phyloP scores from a whole-genome alignment of 2,888 invertebrate genomes.

The Rhingia rostrata region DNA sequence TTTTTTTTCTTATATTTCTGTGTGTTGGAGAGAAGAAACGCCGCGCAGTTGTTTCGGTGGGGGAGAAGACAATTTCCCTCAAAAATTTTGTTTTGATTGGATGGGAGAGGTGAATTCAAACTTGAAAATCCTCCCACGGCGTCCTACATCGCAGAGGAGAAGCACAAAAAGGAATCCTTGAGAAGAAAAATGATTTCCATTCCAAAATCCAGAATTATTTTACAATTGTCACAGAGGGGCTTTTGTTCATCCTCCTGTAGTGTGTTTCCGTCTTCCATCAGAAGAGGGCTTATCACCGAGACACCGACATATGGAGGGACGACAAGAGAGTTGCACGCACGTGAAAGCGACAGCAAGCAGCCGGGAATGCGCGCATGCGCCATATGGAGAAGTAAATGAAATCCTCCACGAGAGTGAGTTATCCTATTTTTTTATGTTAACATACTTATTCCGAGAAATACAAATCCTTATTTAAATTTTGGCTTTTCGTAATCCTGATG shows the following conservation, averaged over 20 bases:
- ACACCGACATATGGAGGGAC: constrained; percentile 21
- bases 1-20: neutral
- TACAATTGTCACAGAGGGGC: constrained; percentile 21
- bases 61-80: constrained; percentile 11
- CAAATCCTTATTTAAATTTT: constrained; percentile 53
- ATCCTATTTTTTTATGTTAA: constrained; percentile 52
- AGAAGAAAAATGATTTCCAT: constrained; percentile 59
- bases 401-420: constrained; percentile 52
- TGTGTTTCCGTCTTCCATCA: constrained; percentile 23
- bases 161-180: constrained; percentile 45
- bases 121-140: constrained; percentile 70
- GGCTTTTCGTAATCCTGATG: constrained; percentile 61
- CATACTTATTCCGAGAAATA: constrained; percentile 36
- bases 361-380: constrained; percentile 8
- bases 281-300: constrained; percentile 52
- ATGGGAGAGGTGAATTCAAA: constrained; percentile 10
- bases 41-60: neutral
- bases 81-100: constrained; percentile 8
- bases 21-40: neutral
- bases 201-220: constrained; percentile 61
- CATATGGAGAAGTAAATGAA: constrained; percentile 50
- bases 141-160: constrained; percentile 64
- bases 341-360: constrained; percentile 21
- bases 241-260: constrained; percentile 35
- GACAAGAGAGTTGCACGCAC: neutral